phyloP scores from a whole-genome alignment of 2,113 vertebrate species.

The Vombatus ursinus region DNA sequence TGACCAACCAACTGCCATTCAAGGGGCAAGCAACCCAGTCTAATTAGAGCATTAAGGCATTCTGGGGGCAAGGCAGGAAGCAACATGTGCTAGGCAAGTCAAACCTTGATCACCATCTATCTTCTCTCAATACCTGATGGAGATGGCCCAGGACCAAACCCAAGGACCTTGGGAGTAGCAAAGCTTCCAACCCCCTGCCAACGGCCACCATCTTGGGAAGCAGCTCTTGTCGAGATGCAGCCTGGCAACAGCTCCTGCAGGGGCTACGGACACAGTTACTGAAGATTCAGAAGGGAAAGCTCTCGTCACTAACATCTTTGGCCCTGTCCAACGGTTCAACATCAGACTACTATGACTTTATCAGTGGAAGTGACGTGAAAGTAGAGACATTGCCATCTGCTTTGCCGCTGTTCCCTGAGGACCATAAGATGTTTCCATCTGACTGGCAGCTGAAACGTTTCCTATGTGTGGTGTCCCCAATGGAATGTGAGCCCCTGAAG shows the following conservation, averaged over 20 bases:
- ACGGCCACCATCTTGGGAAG: neutral
- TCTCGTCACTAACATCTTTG: neutral
- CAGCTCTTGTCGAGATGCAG: too few relatives aligned
- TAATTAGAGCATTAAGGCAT: too few relatives aligned
- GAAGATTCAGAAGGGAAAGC: neutral
- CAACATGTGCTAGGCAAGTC: too few relatives aligned
- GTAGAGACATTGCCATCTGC: neutral
- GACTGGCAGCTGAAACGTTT: neutral
- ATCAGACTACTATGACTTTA: neutral
- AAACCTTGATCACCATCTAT: too few relatives aligned
- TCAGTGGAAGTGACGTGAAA: neutral
- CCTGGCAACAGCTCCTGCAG: neutral
- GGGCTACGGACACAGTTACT: neutral
- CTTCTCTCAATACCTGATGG: too few relatives aligned
- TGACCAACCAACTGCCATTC: too few relatives aligned
- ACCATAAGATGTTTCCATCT: neutral
- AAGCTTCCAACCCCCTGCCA: neutral
- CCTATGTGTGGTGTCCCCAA: neutral
- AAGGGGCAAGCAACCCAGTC: too few relatives aligned
- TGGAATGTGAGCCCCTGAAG: neutral
- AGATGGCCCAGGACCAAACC: too few relatives aligned
- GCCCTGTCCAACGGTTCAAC: neutral
- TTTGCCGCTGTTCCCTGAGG: neutral
- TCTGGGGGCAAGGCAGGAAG: too few relatives aligned
- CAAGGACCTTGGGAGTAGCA: too few relatives aligned